A percentile compares a stretch with the other conserved stretches of the same genome.
These are phyloP conservation scores for Axis porcinus DNA, from an alignment of 2,113 vertebrate species.

Conservation along the genomic window DNA sequence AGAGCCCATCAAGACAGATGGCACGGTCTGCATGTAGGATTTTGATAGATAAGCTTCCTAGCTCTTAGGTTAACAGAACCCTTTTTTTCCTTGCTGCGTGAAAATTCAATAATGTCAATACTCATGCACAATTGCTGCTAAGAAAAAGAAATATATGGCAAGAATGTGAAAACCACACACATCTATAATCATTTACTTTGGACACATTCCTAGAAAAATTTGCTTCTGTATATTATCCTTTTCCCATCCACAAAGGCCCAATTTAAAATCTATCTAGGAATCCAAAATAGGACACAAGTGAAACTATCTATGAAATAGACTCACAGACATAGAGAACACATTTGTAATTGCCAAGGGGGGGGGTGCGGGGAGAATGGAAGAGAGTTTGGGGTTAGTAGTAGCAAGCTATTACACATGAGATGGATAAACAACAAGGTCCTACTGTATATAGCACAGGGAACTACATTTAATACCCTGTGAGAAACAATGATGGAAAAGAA, in stretches of 20 bases:
- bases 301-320: neutral
- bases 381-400: neutral
- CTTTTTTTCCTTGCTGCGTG: neutral
- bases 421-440: neutral
- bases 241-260: neutral
- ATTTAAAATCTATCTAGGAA: neutral
- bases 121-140: neutral
- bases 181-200: neutral
- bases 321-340: neutral
- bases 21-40: neutral
- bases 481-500: neutral
- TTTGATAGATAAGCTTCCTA: neutral
- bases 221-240: neutral
- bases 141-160: neutral
- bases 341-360: neutral
- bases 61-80: neutral
- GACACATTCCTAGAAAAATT: slow-evolving; percentile 5
- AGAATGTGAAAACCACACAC: neutral
- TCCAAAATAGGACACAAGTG: neutral
- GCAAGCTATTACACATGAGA: neutral
- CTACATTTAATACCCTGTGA: neutral
- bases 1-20: neutral
- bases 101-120: neutral
- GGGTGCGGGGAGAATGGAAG: neutral
- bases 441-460: neutral